Conservation (phyloP, 2,797 vertebrate genomes). For the Heteromormyrus szaboi region DNA sequence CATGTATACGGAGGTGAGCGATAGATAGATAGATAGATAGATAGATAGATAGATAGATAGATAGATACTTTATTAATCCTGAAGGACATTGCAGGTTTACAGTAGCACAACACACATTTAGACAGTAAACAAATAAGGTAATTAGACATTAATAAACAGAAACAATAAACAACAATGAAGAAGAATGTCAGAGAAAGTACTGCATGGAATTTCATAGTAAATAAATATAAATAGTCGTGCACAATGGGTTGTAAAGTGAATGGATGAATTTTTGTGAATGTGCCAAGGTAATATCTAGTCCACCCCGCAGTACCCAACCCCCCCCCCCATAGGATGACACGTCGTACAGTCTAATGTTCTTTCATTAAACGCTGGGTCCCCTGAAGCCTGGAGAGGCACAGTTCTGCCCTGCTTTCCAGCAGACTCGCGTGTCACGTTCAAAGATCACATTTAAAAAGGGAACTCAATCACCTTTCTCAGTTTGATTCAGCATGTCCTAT, state of each 20-base stretch:
- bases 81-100: neutral
- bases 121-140: neutral
- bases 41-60: no score
- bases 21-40: neutral
- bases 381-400: neutral
- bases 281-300: neutral
- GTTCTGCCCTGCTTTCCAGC: neutral
- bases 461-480: neutral
- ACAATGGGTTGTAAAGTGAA: neutral
- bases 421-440: neutral
- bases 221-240: neutral
- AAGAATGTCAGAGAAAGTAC: neutral
- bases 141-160: neutral
- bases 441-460: constrained; percentile 15
- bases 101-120: neutral
- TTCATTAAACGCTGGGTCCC: neutral
- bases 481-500: constrained; percentile 18
- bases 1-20: neutral
- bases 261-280: neutral
- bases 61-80: neutral
- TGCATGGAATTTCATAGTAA: neutral
- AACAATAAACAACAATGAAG: neutral
- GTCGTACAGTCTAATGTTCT: neutral
- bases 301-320: neutral
- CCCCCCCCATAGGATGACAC: neutral